phyloP scores from a whole-genome alignment of 2,113 vertebrate species.

The Urocitellus parryii region DNA sequence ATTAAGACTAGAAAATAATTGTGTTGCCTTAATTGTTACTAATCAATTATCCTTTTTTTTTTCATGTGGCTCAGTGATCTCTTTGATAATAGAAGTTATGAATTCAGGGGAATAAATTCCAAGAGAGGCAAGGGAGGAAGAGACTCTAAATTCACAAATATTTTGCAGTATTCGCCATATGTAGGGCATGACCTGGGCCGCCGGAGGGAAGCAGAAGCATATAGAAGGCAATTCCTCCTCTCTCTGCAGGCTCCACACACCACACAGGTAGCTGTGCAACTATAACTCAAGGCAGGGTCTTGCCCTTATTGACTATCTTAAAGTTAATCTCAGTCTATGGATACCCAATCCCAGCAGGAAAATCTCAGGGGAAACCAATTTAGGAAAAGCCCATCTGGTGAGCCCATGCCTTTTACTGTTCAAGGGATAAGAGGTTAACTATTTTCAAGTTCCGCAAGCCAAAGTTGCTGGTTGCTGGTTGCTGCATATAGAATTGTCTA shows the following conservation, averaged over 20 bases:
- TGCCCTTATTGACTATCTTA: background rate
- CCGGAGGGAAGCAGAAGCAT: background rate
- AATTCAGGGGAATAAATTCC: background rate
- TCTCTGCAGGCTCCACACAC: background rate
- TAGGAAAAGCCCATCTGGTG: background rate
- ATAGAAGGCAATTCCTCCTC: background rate
- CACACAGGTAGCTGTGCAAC: background rate
- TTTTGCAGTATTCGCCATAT: background rate
- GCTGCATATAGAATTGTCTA: background rate
- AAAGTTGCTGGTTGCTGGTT: too few relatives aligned
- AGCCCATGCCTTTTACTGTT: background rate
- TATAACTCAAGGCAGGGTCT: background rate
- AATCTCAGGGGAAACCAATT: slow-evolving; percentile 22
- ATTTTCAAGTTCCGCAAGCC: background rate
- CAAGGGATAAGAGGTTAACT: background rate
- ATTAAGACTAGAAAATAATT: background rate
- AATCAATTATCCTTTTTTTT: background rate
- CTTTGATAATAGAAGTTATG: background rate
- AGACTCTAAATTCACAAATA: background rate
- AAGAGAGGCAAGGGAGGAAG: background rate
- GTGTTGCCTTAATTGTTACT: background rate
- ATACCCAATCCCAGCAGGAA: background rate
- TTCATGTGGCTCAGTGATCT: background rate
- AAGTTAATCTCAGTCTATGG: background rate
- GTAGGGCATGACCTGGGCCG: background rate